phyloP scores from a whole-genome alignment of 2,888 invertebrate species.

The Melipona bicolor region DNA sequence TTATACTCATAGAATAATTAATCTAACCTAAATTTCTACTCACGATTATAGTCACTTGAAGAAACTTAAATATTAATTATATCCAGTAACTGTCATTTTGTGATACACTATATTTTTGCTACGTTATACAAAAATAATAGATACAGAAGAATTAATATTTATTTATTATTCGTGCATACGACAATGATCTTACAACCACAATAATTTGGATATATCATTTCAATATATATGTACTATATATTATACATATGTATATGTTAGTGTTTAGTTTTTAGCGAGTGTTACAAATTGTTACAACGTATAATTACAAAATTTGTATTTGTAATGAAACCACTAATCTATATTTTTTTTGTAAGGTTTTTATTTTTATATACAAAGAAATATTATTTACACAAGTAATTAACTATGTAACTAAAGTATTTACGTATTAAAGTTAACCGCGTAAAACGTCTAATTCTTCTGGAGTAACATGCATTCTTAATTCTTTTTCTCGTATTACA shows the following conservation, averaged over 20 bases:
- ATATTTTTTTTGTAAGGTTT: background rate
- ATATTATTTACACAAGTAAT: background rate
- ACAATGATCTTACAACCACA: constrained; percentile 21
- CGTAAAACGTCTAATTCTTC: constrained; percentile 90
- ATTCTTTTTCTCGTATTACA: constrained; percentile 90
- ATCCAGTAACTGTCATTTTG: background rate
- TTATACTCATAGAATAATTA: background rate
- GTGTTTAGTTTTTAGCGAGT: background rate
- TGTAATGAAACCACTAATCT: background rate
- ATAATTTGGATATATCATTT: background rate
- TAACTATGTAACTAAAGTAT: background rate
- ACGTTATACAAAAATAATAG: background rate
- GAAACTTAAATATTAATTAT: background rate
- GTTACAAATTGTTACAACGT: background rate
- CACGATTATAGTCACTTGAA: background rate
- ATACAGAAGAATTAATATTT: background rate
- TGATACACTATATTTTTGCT: background rate
- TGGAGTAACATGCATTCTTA: constrained; percentile 90
- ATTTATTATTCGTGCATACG: background rate
- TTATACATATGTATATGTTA: background rate
- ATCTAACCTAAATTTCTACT: constrained; percentile 29
- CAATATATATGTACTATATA: background rate
- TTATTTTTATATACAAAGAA: background rate
- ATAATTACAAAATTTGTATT: background rate
- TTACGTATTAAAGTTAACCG: constrained; percentile 66